These are phyloP conservation scores for Aricia artaxerxes DNA, from an alignment of 2,888 invertebrate genomes.

Conservation along the genomic window DNA sequence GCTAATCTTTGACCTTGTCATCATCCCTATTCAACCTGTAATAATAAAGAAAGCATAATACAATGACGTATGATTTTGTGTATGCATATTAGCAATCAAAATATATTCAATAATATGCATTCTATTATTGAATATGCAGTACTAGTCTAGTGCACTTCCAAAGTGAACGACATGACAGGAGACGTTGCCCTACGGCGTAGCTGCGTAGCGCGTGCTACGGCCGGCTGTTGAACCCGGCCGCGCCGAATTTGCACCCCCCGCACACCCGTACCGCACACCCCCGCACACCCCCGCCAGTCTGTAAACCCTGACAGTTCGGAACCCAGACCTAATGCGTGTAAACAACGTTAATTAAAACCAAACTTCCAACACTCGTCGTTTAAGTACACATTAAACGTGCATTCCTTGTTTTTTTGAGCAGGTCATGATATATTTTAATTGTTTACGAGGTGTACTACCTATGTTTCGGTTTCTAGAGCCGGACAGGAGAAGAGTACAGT, in stretches of 20 bases:
- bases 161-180: neutral
- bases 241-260: conserved; percentile 63
- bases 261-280: conserved; percentile 49
- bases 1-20: too few relatives aligned
- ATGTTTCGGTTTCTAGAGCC: too few relatives aligned
- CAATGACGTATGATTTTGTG: too few relatives aligned
- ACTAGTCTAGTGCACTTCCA: neutral
- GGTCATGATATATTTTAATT: neutral
- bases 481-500: too few relatives aligned
- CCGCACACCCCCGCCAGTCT: conserved; percentile 58
- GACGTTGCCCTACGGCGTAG: conserved; percentile 62
- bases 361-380: conserved; percentile 1
- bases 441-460: too few relatives aligned
- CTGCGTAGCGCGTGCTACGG: conserved; percentile 73
- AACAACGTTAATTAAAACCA: conserved; percentile 18
- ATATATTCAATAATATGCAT: neutral
- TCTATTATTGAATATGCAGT: neutral
- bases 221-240: conserved; percentile 68
- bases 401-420: neutral
- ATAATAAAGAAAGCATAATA: too few relatives aligned
- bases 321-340: conserved; percentile 46
- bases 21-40: too few relatives aligned
- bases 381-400: neutral
- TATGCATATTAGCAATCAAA: too few relatives aligned
- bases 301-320: conserved; percentile 60